Evolutionary conservation across 2,888 invertebrate species (phyloP), one percentile per base, ranked within the genome.

Genomic region (Chloroclystis v-ata): DNA sequence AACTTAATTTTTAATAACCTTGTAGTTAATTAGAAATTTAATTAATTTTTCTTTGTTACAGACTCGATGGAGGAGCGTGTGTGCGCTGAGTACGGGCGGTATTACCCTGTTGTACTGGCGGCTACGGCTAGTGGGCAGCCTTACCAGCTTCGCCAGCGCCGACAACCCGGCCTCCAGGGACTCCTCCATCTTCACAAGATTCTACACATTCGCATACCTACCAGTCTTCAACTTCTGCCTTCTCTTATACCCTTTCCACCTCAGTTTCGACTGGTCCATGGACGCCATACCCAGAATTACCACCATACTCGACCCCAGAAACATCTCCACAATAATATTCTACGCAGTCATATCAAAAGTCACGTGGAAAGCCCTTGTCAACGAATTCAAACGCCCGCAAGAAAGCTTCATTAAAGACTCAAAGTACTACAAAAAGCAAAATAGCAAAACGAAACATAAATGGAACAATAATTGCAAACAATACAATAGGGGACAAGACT

Each of bases 181-280:
- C 61, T 91, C 94, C 37, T 94, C 93, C 43, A 76, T 93, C 37
- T 81, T 95, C 63, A 95, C 96, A 30, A 91, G 98, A 57, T 89
- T 95, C 47, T 90, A 97, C 68, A 98, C 98, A 41, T 98, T 97
- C 83, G 89, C 94, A 57, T 97, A 97, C 78, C 91, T 99, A 62
- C 98, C 98, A 29, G 93, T 94, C 33, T 94, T 96, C 73, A 98
- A 98, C 83, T 93, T 97, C 67, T 92, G 92, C 78, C 91, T 98
- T 67, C 89, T 98, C 51, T 76, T 98, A 29, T 96, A 93, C 77
- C 98, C 98, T 4, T 91, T 91, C 62, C 92, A 93, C 60, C 89
- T 99, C 44, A 97, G 97, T 78, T 99, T 98, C 85, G 98, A 99
- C 83, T 99, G 98, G 99, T 97, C 98, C 16, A 98, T 99, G 98